Evolutionary conservation across 2,888 invertebrate species (phyloP).

Genomic region (Pimpla rufipes): DNA sequence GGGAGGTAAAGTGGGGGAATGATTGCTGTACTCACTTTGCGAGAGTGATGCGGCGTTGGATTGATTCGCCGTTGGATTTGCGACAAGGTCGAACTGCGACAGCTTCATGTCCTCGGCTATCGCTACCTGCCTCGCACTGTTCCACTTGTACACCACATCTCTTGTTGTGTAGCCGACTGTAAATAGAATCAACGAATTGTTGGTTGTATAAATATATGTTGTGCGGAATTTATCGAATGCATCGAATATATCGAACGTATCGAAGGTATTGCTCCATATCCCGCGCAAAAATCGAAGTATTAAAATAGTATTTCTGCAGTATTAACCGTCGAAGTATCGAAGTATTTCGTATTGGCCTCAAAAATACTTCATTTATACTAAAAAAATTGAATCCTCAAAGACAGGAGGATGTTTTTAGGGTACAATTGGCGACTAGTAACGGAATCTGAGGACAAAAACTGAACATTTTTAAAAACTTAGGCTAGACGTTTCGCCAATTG

Average conservation of each 20-base stretch:
- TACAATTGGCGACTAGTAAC: too few species aligned
- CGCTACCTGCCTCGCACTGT: conserved; percentile 90
- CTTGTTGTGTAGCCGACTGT: conserved; percentile 91
- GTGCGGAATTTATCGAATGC: background rate
- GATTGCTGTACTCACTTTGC: conserved; percentile 76
- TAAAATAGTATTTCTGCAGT: too few species aligned
- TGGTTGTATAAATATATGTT: background rate
- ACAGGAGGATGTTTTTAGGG: too few species aligned
- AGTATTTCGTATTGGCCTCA: too few species aligned
- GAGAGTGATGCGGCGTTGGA: conserved; percentile 84
- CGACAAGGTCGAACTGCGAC: conserved; percentile 93
- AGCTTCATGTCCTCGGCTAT: conserved; percentile 94
- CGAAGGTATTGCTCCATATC: too few species aligned
- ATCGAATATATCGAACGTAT: conserved; percentile 6
- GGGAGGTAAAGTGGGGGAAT: background rate
- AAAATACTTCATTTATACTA: too few species aligned
- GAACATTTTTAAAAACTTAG: too few species aligned
- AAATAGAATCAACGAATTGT: conserved; percentile 71
- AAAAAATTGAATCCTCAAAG: too few species aligned
- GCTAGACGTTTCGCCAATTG: too few species aligned
- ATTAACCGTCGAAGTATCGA: conserved; percentile 1
- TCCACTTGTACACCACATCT: conserved; percentile 92
- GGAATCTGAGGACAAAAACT: too few species aligned
- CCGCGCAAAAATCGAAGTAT: too few species aligned
- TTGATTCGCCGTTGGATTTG: conserved; percentile 90